phyloP scores from a whole-genome alignment of 2,888 invertebrate species.

The Chironomus tentans region DNA sequence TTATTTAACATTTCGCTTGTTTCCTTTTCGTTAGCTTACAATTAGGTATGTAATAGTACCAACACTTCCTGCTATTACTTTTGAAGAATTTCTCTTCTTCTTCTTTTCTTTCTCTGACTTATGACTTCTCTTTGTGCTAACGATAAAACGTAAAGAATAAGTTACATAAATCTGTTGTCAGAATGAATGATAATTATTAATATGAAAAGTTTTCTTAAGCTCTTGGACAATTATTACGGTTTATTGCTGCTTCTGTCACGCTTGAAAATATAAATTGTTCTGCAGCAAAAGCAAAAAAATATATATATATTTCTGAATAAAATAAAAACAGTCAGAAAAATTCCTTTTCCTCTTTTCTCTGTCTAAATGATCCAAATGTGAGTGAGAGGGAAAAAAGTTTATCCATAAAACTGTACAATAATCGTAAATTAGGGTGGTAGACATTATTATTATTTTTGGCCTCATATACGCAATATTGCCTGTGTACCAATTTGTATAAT shows the following conservation, averaged over 20 bases:
- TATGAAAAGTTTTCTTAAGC: slow-evolving; percentile 21
- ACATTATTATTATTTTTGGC: slow-evolving; percentile 19
- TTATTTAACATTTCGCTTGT: too few relatives aligned
- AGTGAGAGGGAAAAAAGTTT: slow-evolving; percentile 9
- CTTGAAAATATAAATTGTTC: slow-evolving; percentile 11
- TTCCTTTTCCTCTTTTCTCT: neutral
- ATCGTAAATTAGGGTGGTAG: slow-evolving; percentile 23
- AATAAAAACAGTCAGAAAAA: neutral
- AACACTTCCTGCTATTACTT: neutral
- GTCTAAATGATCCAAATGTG: neutral
- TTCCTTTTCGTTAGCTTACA: too few relatives aligned
- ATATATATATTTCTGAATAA: neutral
- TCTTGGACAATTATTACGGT: slow-evolving; percentile 27
- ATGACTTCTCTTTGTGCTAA: neutral
- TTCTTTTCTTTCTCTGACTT: neutral
- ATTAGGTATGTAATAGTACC: too few relatives aligned
- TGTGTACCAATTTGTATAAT: slow-evolving; percentile 21
- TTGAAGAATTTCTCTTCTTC: neutral
- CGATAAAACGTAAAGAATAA: neutral
- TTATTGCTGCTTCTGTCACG: slow-evolving; percentile 25
- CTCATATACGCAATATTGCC: slow-evolving; percentile 12
- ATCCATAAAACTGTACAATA: slow-evolving; percentile 21
- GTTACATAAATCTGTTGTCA: slow-evolving; percentile 24
- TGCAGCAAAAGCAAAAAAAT: neutral
- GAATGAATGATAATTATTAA: slow-evolving; percentile 21